Conservation (phyloP, 2,888 invertebrate species). For the Zygaena filipendulae region DNA sequence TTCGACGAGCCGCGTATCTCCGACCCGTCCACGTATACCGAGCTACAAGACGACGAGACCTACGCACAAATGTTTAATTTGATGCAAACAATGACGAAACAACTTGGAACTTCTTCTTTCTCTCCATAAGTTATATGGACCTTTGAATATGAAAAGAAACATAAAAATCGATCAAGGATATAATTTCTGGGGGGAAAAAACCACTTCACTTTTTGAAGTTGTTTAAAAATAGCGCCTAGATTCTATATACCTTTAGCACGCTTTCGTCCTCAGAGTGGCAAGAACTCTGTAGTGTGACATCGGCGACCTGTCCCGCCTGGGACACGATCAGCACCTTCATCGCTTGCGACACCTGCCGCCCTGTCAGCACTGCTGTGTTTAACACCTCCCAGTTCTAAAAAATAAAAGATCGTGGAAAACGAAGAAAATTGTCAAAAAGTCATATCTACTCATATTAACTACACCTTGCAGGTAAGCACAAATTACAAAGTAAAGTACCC, state of each 20-base stretch:
- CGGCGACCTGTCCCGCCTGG: slow-evolving; percentile 92
- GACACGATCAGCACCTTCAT: slow-evolving; percentile 97
- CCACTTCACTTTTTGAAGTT: no score
- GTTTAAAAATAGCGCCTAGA: no score
- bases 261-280: slow-evolving; percentile 96
- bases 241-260: slow-evolving; percentile 96
- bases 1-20: slow-evolving; percentile 95
- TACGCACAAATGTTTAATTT: slow-evolving; percentile 35
- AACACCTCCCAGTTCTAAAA: slow-evolving; percentile 93
- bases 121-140: no score
- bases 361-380: slow-evolving; percentile 95
- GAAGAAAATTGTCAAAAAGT: slow-evolving; percentile 16
- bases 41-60: slow-evolving; percentile 96
- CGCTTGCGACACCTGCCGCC: slow-evolving; percentile 92
- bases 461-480: slow-evolving; percentile 9
- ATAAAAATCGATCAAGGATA: no score
- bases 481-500: no score
- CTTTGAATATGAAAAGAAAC: no score
- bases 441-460: slow-evolving; percentile 9
- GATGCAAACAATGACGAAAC: slow-evolving; percentile 6
- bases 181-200: no score
- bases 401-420: slow-evolving; percentile 13
- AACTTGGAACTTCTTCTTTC: no score
- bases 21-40: slow-evolving; percentile 95
- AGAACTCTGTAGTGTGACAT: slow-evolving; percentile 93